Evolutionary conservation across 2,888 invertebrate species (phyloP), one percentile per base, ranked within the genome.

Genomic region (Sesamia inferens): DNA sequence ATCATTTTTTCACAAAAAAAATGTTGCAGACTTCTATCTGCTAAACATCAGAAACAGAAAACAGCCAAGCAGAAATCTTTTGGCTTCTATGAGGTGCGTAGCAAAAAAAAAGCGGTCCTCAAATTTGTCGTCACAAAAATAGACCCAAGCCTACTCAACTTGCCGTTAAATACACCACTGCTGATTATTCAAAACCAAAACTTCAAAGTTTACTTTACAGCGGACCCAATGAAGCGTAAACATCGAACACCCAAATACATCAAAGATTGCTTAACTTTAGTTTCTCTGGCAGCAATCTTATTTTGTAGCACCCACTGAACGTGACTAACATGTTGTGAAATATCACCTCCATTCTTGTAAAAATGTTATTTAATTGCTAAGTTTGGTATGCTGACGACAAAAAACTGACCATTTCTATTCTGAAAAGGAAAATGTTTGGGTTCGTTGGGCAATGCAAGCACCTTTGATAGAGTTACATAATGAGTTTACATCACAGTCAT

Each of bases 361-460:
- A 31, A 64, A 63, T 55, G 64, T 79, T 76, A 72, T 72, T 55
- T 61, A 79, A 65, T 65, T 74, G 55, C 8, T 19, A n/a, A 48
- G 22, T 59, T 64, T 48, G 48, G 57, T 65, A 44, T 65, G 70
- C 24, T 63, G 55, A 5, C 47, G 42, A 70, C 58, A 79, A 68
- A 74, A 81, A 82, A 47, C 47, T 11, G 51, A 8, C 6, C 51
- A 65, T 58, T 79, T 68, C 48, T 76, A 67, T 76, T 67, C 42
- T 55, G 11, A 61, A 57, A 59, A 82, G 47, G 7, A 68, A 58
- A 61, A 31, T 58, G 8, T n/a, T 13, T 7, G 51, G 24, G 11
- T n/a, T 57, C 1, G 68, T 82, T 77, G 16, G 11, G 68, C 24
- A 79, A 79, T 11, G 0, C 31, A 39, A 78, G 19, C 61, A 7